Base-by-base conservation (phyloP, 2,797 vertebrate species). In the Argentina silus region DNA sequence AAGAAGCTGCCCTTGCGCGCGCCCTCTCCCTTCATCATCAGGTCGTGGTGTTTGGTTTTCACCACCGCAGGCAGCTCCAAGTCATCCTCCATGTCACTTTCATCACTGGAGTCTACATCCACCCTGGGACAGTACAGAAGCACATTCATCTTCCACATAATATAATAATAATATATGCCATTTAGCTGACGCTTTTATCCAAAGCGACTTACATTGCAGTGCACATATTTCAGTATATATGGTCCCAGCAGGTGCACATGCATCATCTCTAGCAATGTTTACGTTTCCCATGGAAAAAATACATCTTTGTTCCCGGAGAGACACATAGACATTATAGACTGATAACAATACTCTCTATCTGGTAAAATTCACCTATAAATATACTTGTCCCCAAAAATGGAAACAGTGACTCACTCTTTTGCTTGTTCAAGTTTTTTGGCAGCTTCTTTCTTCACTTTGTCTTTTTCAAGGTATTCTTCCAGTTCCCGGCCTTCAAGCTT, bases 11-110 rank as follows among this genome's bases (percentile, higher is more conserved):
- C 97, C 86, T 99, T 99, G 7, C 97, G 95, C 80, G 88, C 96
- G 0, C 98, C 97, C 90, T 99, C 98, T 0, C 95, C 94, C 88
- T 99, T 99, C 98, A 99, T 99, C 98, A 99, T 99, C 87, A 99
- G 89, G 89, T 99, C 98, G 4, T 95, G 94, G 60, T 99, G 97
- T 86, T 99, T 99, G 45, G 92, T 94, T 90, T 99, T 99, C 70
- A 96, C 94, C 0, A 86, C 84, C 0, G 94, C 92, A 0, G 96
- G 95, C 83, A 97, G 97, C 89, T 99, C 98, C 65, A 98, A 90
- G 73, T 99, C 98, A 5, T 99, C 97, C 36, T 99, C 98, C 70
- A 95, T 88, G 50, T 98, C 97, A 12, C 98, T 99, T 84, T 99
- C 98, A 19, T 99, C 98, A 48, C 98, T 99, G 48, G 97, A 99